Percentiles rank a stretch among this genome's conserved stretches.
Conservation (phyloP, 2,888 invertebrate species). For the Lordiphosa andalusiaca region DNA sequence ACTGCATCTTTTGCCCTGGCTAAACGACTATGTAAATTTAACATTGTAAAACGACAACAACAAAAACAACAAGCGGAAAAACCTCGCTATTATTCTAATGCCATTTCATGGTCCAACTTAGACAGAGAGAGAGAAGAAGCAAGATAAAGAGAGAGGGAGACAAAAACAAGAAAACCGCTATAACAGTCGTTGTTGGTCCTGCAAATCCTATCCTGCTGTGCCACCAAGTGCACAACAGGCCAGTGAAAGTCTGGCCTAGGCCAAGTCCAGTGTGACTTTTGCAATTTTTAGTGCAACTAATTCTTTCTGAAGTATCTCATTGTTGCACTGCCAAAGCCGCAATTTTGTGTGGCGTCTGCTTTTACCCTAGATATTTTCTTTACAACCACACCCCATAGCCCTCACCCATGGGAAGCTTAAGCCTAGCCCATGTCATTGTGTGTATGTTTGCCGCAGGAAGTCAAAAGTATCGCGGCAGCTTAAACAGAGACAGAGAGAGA, state of each 20-base stretch:
- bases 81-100: constrained; percentile 69
- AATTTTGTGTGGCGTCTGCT: constrained; percentile 66
- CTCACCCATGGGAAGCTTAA: constrained; percentile 50
- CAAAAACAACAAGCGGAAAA: constrained; percentile 50
- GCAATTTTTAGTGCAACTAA: constrained; percentile 76
- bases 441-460: constrained; percentile 56
- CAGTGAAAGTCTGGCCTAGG: constrained; percentile 53
- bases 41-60: constrained; percentile 37
- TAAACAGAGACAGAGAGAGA: constrained; percentile 41
- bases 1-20: constrained; percentile 61
- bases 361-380: constrained; percentile 2
- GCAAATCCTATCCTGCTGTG: constrained; percentile 43
- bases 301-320: constrained; percentile 76
- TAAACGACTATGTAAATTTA: constrained; percentile 52
- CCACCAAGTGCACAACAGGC: constrained; percentile 34
- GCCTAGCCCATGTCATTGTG: constrained; percentile 41
- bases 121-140: constrained; percentile 9
- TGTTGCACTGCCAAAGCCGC: constrained; percentile 72
- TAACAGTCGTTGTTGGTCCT: constrained; percentile 47
- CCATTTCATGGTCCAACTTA: constrained; percentile 53
- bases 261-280: constrained; percentile 59
- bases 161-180: constrained; percentile 39
- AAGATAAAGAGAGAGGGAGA: neutral
- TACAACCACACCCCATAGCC: neutral
- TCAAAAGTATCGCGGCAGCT: constrained; percentile 74